These are phyloP conservation scores for Catharus bicknelli DNA, from an alignment of 2,113 vertebrate species.

Conservation along the genomic window DNA sequence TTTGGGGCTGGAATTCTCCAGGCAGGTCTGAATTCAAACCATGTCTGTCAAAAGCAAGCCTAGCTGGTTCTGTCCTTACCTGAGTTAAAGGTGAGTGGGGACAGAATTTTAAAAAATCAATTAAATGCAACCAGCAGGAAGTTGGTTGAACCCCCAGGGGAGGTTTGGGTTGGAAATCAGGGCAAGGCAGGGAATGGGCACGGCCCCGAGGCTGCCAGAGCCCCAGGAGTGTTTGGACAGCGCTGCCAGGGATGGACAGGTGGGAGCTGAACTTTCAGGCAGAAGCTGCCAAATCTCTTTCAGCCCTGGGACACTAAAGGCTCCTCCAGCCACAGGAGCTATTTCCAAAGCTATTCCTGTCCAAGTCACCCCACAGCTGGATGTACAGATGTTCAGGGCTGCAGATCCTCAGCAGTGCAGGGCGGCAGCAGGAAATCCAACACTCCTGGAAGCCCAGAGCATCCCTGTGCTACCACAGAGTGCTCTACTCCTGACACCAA, in stretches of 20 bases:
- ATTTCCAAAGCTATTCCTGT: background rate
- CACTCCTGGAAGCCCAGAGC: background rate
- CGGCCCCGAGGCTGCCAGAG: background rate
- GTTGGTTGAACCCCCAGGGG: background rate
- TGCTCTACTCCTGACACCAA: background rate
- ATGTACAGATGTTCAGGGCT: background rate
- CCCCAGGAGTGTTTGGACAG: background rate
- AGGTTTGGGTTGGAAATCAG: rapidly evolving
- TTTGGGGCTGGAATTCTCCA: background rate
- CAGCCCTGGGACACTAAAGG: background rate
- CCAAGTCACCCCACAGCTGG: background rate
- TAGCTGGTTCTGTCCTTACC: background rate
- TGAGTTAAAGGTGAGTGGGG: background rate
- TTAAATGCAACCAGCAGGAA: background rate
- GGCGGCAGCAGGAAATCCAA: background rate
- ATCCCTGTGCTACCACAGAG: rapidly evolving
- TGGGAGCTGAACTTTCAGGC: background rate
- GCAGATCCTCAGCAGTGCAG: background rate
- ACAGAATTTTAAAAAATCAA: background rate
- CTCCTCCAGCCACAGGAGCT: background rate
- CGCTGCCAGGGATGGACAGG: background rate
- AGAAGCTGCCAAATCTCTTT: background rate
- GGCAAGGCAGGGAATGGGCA: background rate
- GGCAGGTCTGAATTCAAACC: background rate
- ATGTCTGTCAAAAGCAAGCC: background rate